Evolutionary conservation across 2,113 vertebrate species (phyloP), one percentile per base, ranked within the genome.

Genomic region (Glaucomys volans): DNA sequence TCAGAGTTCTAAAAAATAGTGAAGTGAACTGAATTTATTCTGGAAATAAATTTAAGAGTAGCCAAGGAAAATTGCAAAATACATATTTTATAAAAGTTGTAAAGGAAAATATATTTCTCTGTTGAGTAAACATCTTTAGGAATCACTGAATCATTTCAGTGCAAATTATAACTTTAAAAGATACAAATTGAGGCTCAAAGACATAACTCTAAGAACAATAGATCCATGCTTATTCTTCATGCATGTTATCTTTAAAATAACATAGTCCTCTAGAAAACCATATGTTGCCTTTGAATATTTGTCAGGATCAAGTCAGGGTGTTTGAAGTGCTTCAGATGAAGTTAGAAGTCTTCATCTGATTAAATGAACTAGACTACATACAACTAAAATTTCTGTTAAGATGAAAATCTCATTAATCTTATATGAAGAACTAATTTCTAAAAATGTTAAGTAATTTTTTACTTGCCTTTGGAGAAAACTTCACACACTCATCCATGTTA

Each of bases 401-500:
- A 77, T 80, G 74, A n/a, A 74, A 86, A 85, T 92, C 47, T 47
- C n/a, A 67, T 54, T 66, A 66, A 79, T 87, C 59, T 50, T 80
- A 59, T 0, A 77, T 3, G 4, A 95, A 72, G 47, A 94, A 62
- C 4, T 9, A 32, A 64, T 64, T 92, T 94, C 64, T 59, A 47
- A 54, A 12, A 76, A 91, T 81, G 69, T 67, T 69, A 52, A 90
- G 40, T 54, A 72, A 85, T 62, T 93, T 92, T 81, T 47, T 52
- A 62, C 26, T 91, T 90, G 32, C 42, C 47, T 95, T 94, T 91
- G 54, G 44, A 95, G 93, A 86, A 94, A 64, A 50, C 37, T 52
- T 90, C 67, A 67, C 30, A 37, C 22, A 32, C 32, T 94, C 57
- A 54, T 66, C 66, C 66, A 35, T 8, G 20, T 40, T 77, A 26